A percentile compares a stretch with the other conserved stretches of the same genome.
Evolutionary conservation across 2,113 vertebrate species (phyloP).

Genomic region (Amblyopsis rosae): DNA sequence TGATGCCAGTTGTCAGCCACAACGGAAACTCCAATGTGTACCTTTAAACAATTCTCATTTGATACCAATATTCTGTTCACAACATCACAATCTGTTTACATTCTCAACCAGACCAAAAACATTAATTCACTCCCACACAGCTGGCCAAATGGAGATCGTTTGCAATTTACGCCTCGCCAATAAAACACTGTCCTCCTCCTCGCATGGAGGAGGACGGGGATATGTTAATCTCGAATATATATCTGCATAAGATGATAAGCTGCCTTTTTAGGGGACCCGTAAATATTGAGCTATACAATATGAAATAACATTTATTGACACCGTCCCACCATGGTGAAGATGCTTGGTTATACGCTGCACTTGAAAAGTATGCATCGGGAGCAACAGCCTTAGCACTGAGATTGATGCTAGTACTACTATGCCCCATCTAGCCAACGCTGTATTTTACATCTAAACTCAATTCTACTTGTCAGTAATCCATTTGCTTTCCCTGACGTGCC

Average conservation of each 20-base stretch:
- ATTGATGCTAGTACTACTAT: constrained; percentile 22
- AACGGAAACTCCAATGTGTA: too few species aligned
- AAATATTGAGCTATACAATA: constrained; percentile 44
- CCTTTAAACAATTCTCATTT: too few species aligned
- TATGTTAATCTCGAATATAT: constrained; percentile 47
- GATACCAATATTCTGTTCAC: too few species aligned
- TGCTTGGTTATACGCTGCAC: constrained; percentile 32
- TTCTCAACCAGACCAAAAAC: neutral
- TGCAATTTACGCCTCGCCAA: constrained; percentile 24
- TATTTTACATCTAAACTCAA: constrained; percentile 19
- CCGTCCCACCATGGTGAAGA: constrained; percentile 22
- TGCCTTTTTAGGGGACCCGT: constrained; percentile 35
- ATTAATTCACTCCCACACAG: constrained; percentile 16
- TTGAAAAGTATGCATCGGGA: constrained; percentile 21
- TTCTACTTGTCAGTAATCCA: neutral
- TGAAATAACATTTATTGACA: constrained; percentile 36
- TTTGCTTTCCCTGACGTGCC: neutral
- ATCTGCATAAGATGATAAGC: constrained; percentile 39
- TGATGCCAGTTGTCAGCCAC: too few species aligned
- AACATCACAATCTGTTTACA: neutral
- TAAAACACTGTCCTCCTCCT: constrained; percentile 33
- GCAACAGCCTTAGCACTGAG: constrained; percentile 15
- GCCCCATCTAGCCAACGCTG: neutral
- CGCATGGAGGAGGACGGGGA: constrained; percentile 12
- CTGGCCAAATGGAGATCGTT: constrained; percentile 22